A percentile compares a stretch with the other conserved stretches of the same genome.
phyloP scores from a whole-genome alignment of 2,888 invertebrate species.

The Drosophila meridionalis region DNA sequence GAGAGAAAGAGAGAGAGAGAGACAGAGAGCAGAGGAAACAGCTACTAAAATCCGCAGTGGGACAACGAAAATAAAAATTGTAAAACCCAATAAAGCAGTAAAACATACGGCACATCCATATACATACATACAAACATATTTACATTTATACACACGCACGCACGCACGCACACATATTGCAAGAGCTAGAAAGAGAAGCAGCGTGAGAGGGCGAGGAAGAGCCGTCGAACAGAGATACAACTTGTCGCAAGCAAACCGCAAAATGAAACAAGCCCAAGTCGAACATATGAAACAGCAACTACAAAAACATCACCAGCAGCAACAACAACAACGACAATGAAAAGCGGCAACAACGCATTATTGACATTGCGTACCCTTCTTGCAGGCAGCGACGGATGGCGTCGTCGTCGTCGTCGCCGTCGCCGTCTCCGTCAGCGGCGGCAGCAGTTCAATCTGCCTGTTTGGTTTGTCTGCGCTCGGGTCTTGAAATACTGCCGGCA shows the following conservation, averaged over 20 bases:
- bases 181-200: conserved; percentile 29
- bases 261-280: conserved; percentile 72
- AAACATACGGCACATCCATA: conserved; percentile 30
- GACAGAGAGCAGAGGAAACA: conserved; percentile 32
- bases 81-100: conserved; percentile 58
- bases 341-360: conserved; percentile 75
- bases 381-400: conserved; percentile 37
- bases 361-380: conserved; percentile 76
- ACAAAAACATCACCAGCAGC: conserved; percentile 49
- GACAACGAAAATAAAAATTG: conserved; percentile 61
- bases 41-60: conserved; percentile 64
- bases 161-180: conserved; percentile 37
- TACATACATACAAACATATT: not conserved
- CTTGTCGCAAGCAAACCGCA: conserved; percentile 70
- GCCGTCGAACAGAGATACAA: conserved; percentile 53
- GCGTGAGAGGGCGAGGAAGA: conserved; percentile 15
- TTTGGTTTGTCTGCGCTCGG: conserved; percentile 58
- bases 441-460: conserved; percentile 61
- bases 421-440: conserved; percentile 24
- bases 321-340: conserved; percentile 58
- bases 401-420: conserved; percentile 4
- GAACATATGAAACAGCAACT: conserved; percentile 62
- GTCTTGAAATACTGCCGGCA: conserved; percentile 66
- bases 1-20: conserved; percentile 2
- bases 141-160: conserved; percentile 16